Base-by-base conservation (phyloP, 1,140 invertebrate genomes). In the Araneus ventricosus region DNA sequence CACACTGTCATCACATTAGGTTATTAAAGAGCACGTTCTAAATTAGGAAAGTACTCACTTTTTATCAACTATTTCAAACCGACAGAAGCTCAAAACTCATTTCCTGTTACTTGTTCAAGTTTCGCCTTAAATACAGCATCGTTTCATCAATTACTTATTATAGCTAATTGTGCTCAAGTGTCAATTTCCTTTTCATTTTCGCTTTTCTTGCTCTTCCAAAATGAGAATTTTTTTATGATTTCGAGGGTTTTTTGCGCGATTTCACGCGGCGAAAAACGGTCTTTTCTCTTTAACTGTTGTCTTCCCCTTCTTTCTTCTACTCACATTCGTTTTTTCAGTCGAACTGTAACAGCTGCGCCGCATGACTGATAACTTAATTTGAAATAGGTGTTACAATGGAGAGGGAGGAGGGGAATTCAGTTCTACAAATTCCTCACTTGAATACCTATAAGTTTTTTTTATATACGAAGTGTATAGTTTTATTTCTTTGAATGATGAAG, bases 31-130 rank as follows among this genome's bases (percentile, higher is more conserved):
- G 63, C 91, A 79, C 85, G 67, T 84, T 92, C 90, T 85, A 93
- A 93, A 93, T 93, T 85, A 93, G 91, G 91, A 88, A 93, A 93
- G 91, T 88, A 88, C 84, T 93, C 90, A 86, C 84, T 93, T 93
- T 93, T 93, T 93, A 87, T 93, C 91, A 87, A 88, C 91, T 87
- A 93, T 93, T 93, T 93, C 84, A 70, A 92, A 82, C 80, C 89
- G 89, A 91, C 89, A 91, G 89, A 91, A 93, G 91, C 85, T 86
- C 61, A 27, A 52, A 79, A 80, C 91, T 93, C 91, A 93, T 93
- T 93, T 93, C 91, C 91, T 93, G 91, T 93, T 93, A 93, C 45
- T 93, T 93, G 91, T 93, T 88, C 84, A 84, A 70, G 91, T 93
- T 93, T 93, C 84, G 84, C 84, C 91, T 87, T 93, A 93, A 93